These are phyloP conservation scores for Mystacornis crossleyi DNA, from an alignment of 2,113 vertebrate species.

Conservation along the genomic window DNA sequence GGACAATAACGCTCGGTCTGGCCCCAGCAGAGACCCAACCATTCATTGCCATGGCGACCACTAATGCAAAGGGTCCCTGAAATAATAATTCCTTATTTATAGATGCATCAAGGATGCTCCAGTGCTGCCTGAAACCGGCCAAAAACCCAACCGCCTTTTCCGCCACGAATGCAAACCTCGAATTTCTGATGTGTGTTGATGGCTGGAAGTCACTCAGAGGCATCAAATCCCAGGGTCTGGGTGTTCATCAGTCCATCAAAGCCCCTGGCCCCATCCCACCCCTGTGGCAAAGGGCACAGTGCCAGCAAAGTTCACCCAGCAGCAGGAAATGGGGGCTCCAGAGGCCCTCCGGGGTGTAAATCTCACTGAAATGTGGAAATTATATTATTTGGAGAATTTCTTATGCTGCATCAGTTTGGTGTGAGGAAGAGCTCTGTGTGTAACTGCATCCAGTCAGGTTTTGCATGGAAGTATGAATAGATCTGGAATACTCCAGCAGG, in stretches of 20 bases:
- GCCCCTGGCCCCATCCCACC: neutral
- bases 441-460: neutral
- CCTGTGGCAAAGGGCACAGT: neutral
- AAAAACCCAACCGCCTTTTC: neutral
- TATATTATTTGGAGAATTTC: neutral
- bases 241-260: neutral
- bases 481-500: neutral
- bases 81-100: slow-evolving; percentile 75
- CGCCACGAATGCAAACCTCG: neutral
- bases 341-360: neutral
- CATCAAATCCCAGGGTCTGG: fast-evolving
- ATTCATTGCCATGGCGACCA: slow-evolving; percentile 67
- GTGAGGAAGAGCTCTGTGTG: neutral
- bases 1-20: slow-evolving; percentile 45
- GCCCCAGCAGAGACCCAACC: slow-evolving; percentile 49
- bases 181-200: neutral
- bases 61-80: slow-evolving; percentile 74
- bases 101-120: neutral
- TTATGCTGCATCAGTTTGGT: neutral
- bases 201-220: neutral
- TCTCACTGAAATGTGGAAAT: neutral
- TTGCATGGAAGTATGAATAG: neutral
- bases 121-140: neutral
- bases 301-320: neutral
- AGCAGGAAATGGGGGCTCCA: neutral